phyloP scores from a whole-genome alignment of 2,797 vertebrate species.

The Sebastiscus tertius region DNA sequence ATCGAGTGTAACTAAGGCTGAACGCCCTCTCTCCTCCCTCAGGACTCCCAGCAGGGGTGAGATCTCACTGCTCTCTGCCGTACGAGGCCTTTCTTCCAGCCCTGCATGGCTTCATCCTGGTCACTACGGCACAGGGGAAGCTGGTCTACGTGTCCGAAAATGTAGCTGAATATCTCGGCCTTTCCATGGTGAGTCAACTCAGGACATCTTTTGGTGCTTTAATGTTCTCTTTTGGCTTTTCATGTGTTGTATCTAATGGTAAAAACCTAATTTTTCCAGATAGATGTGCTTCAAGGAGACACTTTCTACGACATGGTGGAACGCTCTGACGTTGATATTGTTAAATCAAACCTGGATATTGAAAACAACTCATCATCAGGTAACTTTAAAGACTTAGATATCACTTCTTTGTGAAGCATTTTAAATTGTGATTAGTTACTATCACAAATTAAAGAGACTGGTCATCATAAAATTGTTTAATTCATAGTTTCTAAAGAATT shows the following conservation, averaged over 20 bases:
- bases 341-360: slow-evolving; percentile 73
- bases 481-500: neutral
- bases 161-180: slow-evolving; percentile 82
- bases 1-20: slow-evolving; percentile 17
- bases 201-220: neutral
- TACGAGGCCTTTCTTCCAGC: slow-evolving; percentile 80
- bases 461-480: neutral
- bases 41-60: slow-evolving; percentile 55
- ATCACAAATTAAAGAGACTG: neutral
- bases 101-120: slow-evolving; percentile 87
- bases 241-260: neutral
- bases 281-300: slow-evolving; percentile 88
- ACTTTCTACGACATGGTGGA: slow-evolving; percentile 83
- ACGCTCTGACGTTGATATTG: slow-evolving; percentile 39
- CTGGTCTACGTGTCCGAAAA: slow-evolving; percentile 90
- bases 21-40: slow-evolving; percentile 26
- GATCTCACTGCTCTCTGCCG: slow-evolving; percentile 33
- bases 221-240: neutral
- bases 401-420: neutral
- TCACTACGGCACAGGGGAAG: slow-evolving; percentile 76
- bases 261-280: slow-evolving; percentile 61
- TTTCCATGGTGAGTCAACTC: slow-evolving; percentile 84
- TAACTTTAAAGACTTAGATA: slow-evolving; percentile 30
- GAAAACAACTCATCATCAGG: slow-evolving; percentile 70
- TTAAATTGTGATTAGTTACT: neutral